Evolutionary conservation across 2,888 invertebrate species (phyloP).

Genomic region (Andrena dorsata): DNA sequence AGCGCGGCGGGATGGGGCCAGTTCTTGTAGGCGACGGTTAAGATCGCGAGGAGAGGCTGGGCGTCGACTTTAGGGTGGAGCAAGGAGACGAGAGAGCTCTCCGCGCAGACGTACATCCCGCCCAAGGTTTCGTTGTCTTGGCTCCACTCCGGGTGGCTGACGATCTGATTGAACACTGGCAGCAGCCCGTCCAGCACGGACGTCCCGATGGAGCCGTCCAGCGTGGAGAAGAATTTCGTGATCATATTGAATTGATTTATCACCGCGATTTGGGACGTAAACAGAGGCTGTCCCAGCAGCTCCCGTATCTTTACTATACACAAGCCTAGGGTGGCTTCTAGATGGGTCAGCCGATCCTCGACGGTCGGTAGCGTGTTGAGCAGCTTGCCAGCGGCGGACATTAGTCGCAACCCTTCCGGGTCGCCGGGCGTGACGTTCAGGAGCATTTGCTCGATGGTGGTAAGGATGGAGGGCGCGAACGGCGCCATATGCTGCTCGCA

Average conservation of each 20-base stretch:
- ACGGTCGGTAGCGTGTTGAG: conserved; percentile 88
- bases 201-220: conserved; percentile 86
- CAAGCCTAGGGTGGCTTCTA: conserved; percentile 90
- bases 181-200: conserved; percentile 83
- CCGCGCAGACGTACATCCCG: conserved; percentile 85
- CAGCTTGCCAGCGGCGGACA: conserved; percentile 91
- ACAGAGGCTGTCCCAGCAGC: conserved; percentile 80
- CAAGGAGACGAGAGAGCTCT: conserved; percentile 79
- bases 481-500: conserved; percentile 91
- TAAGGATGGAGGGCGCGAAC: conserved; percentile 91
- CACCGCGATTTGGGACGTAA: conserved; percentile 82
- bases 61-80: conserved; percentile 79
- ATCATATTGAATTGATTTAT: conserved; percentile 89
- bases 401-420: conserved; percentile 90
- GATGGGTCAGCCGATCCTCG: conserved; percentile 88
- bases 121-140: conserved; percentile 88
- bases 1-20: conserved; percentile 85
- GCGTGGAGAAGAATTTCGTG: conserved; percentile 88
- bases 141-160: conserved; percentile 87
- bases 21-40: conserved; percentile 82
- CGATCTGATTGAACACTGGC: conserved; percentile 88
- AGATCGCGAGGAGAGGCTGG: conserved; percentile 73
- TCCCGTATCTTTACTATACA: conserved; percentile 88
- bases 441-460: conserved; percentile 87
- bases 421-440: conserved; percentile 88